phyloP scores from a whole-genome alignment of 2,797 vertebrate species.

The Graptemys geographica region DNA sequence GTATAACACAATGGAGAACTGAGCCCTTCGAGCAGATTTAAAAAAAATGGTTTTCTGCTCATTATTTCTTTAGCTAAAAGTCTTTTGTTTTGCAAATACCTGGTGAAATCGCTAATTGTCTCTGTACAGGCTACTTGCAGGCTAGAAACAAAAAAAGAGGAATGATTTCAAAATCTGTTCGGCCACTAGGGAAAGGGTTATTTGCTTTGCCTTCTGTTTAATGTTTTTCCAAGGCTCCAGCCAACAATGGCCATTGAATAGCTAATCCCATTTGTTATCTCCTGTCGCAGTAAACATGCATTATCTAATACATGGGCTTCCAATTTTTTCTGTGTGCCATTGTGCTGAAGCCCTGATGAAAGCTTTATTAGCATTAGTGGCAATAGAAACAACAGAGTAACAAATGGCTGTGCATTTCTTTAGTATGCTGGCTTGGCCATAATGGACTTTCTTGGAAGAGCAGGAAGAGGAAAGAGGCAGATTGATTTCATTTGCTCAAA shows the following conservation, averaged over 20 bases:
- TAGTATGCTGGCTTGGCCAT: neutral
- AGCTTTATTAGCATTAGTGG: neutral
- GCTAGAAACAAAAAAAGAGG: neutral
- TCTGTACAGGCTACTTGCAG: neutral
- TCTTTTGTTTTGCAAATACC: neutral
- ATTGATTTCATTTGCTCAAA: neutral
- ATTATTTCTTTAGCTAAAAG: rapidly evolving
- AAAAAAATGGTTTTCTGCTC: neutral
- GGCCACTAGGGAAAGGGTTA: rapidly evolving
- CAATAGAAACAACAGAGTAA: neutral
- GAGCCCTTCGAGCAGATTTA: neutral
- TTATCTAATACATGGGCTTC: neutral
- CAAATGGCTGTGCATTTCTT: neutral
- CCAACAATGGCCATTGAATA: neutral
- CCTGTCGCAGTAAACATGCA: neutral
- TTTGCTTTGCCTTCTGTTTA: neutral
- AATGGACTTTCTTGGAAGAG: neutral
- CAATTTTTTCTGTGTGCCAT: rapidly evolving
- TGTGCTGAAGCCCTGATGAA: neutral
- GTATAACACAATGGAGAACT: neutral
- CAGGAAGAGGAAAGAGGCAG: neutral
- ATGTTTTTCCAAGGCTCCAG: neutral
- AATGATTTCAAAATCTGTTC: neutral
- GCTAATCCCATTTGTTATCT: neutral
- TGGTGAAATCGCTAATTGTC: rapidly evolving